These are phyloP conservation scores for Drosophila bocki DNA, from an alignment of 1,140 invertebrate species.

Conservation along the genomic window DNA sequence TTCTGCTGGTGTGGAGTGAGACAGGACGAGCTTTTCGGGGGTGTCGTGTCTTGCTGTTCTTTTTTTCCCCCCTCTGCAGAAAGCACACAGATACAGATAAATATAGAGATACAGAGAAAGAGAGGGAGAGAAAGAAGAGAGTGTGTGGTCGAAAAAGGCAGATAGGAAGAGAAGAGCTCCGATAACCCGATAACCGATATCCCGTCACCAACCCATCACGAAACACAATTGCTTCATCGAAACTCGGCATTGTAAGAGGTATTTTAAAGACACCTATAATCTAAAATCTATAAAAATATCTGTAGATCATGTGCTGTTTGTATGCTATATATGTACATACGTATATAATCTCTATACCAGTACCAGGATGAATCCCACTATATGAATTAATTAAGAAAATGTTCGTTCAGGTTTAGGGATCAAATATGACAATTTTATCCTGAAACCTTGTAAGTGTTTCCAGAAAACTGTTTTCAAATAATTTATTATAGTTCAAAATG, in stretches of 20 bases:
- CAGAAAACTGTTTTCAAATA: background rate
- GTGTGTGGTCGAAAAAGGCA: conserved; percentile 1
- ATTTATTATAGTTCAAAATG: background rate
- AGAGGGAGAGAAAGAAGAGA: background rate
- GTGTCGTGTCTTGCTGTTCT: conserved; percentile 20
- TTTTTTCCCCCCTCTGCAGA: conserved; percentile 14
- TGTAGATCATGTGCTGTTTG: conserved; percentile 7
- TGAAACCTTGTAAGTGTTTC: too few species aligned
- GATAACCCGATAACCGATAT: conserved; percentile 16
- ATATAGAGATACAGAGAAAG: background rate
- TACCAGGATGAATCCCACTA: background rate
- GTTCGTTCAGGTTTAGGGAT: too few species aligned
- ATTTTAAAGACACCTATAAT: conserved; percentile 49
- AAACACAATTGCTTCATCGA: conserved; percentile 73
- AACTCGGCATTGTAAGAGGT: conserved; percentile 61
- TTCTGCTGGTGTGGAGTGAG: conserved; percentile 12
- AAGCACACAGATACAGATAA: background rate
- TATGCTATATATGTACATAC: conserved; percentile 15
- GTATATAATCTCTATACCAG: background rate
- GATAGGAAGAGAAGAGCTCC: conserved; percentile 25
- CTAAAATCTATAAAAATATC: conserved; percentile 18
- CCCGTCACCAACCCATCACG: conserved; percentile 30
- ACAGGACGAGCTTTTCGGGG: conserved; percentile 3
- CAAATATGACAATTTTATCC: too few species aligned
- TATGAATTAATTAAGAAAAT: background rate